Evolutionary conservation across 2,888 invertebrate genomes (phyloP).

Genomic region (Barypeithes pellucidus): DNA sequence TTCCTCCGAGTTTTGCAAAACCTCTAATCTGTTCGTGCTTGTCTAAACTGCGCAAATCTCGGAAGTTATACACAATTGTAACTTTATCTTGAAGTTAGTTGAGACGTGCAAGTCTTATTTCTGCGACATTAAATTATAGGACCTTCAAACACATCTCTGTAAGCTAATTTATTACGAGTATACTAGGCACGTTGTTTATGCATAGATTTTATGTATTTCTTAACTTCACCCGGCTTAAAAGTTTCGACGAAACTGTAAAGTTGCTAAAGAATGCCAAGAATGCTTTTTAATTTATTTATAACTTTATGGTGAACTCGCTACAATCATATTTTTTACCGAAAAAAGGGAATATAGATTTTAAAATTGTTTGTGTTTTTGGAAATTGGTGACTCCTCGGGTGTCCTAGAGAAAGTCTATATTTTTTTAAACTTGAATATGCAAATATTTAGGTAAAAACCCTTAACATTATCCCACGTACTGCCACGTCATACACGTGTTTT

Average conservation of each 20-base stretch:
- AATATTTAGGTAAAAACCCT: too few relatives aligned
- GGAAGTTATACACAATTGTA: not conserved
- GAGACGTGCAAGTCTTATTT: constrained; percentile 5
- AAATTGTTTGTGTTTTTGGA: too few relatives aligned
- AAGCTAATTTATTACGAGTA: constrained; percentile 28
- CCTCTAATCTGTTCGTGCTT: constrained; percentile 1
- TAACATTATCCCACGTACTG: too few relatives aligned
- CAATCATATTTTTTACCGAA: too few relatives aligned
- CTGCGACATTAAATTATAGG: constrained; percentile 22
- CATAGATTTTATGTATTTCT: constrained; percentile 25
- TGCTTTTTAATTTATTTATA: not conserved
- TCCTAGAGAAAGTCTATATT: too few relatives aligned
- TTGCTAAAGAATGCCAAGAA: not conserved
- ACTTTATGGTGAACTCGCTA: too few relatives aligned
- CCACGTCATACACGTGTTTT: too few relatives aligned
- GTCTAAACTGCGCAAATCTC: not conserved
- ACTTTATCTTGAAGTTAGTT: constrained; percentile 12
- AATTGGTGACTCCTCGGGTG: too few relatives aligned
- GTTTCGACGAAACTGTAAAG: constrained; percentile 21
- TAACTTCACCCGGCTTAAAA: constrained; percentile 30
- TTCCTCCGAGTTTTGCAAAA: not conserved
- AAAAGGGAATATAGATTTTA: too few relatives aligned
- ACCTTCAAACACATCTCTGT: constrained; percentile 28
- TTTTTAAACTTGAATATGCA: too few relatives aligned
- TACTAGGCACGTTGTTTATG: constrained; percentile 14